phyloP scores from a whole-genome alignment of 2,888 invertebrate genomes.

The Melangyna quadrimaculata region DNA sequence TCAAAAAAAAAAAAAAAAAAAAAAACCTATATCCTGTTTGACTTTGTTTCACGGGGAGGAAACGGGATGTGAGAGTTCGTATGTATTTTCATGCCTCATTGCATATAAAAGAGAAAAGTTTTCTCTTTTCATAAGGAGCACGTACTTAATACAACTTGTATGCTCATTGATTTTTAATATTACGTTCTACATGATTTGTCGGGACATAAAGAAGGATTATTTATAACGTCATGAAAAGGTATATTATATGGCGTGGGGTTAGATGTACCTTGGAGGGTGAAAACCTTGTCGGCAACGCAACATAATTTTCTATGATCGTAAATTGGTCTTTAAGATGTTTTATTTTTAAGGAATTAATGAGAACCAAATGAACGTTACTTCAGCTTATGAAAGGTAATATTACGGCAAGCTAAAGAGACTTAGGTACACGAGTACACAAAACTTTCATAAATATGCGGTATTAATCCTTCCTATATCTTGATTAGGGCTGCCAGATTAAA shows the following conservation, averaged over 20 bases:
- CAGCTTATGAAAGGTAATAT: background rate
- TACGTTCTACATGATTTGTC: conserved; percentile 22
- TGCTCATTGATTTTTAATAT: conserved; percentile 29
- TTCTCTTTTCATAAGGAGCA: background rate
- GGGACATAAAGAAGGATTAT: conserved; percentile 20
- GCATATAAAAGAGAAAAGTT: conserved; percentile 6
- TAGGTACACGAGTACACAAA: background rate
- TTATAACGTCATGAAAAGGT: background rate
- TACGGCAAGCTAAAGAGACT: background rate
- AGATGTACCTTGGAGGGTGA: background rate
- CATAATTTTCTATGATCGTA: background rate
- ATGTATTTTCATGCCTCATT: background rate
- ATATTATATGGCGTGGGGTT: background rate
- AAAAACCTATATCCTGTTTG: background rate
- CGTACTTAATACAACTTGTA: conserved; percentile 7
- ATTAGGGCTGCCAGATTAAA: too few relatives aligned
- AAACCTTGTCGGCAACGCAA: background rate
- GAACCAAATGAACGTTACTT: background rate
- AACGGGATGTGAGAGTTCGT: background rate
- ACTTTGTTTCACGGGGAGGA: background rate
- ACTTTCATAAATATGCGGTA: conserved; percentile 1
- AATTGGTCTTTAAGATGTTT: background rate
- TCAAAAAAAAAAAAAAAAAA: background rate
- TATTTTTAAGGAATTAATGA: conserved; percentile 1
- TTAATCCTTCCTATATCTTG: too few relatives aligned